Base-by-base conservation (phyloP, 2,888 invertebrate species). In the Campoplex nolae region DNA sequence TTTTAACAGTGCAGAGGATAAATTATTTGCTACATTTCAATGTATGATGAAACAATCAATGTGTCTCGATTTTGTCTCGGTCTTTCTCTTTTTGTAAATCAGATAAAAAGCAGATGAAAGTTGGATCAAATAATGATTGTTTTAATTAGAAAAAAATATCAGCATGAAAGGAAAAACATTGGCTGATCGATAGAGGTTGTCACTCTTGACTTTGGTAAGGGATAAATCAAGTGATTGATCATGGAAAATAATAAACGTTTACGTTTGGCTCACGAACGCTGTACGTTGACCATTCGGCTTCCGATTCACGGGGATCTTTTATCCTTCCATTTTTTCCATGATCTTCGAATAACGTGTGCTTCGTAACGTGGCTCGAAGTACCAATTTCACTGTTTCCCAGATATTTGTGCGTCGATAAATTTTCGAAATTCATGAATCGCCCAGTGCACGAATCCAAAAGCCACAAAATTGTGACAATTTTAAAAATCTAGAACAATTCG, bases 231-330 rank as follows among this genome's bases (percentile, higher is more conserved):
- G 38, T 38, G 0, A 38, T 48, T 48, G 13, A 48, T 16, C 11
- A 4, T 13, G 13, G 4, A 13, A 51, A 51, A 51, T 38, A 51
- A 51, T 18, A 16, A 16, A 51, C 11, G 16, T 51, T 91, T 91
- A 92, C 92, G 73, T 94, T 90, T 2, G 94, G 94, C 81, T 95
- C 94, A 77, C 89, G 90, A 32, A 93, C 90, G 89, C 94, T 93
- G 88, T 95, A 95, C 78, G 92, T 92, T 35, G 92, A 92, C 93
- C 93, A 95, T 73, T 95, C 95, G 6, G 92, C 93, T 85, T 93
- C 87, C 67, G 92, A 93, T 54, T 93, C 89, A 83, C 91, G 88
- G 18, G 80, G 85, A 56, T 85, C 58, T 75, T 68, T 32, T 23
- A 18, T 28, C 45, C 45, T 62, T 3, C 18, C 11, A n/a, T 76